These are phyloP conservation scores for Hydropotes inermis DNA, from an alignment of 2,113 vertebrate genomes.

Conservation along the genomic window DNA sequence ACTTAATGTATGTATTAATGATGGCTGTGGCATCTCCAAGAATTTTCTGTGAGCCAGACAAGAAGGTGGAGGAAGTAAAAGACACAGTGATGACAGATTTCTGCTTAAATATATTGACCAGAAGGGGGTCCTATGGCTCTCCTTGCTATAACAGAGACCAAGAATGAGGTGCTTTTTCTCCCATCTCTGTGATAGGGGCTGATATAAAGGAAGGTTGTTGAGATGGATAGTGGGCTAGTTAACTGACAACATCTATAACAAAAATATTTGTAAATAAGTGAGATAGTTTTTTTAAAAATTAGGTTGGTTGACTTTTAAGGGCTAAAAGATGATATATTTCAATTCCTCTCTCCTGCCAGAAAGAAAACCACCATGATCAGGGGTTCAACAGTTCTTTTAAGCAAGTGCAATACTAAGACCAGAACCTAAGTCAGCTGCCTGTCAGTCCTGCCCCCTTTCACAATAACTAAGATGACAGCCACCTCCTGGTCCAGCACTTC, in stretches of 20 bases:
- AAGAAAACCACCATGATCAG: neutral
- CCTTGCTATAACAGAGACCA: neutral
- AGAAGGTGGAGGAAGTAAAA: neutral
- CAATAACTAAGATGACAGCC: neutral
- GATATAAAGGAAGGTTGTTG: neutral
- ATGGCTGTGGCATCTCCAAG: neutral
- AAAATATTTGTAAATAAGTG: neutral
- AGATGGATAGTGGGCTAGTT: neutral
- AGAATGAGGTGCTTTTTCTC: neutral
- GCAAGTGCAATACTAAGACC: neutral
- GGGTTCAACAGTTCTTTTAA: neutral
- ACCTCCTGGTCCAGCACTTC: neutral
- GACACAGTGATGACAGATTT: neutral
- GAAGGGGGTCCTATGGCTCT: neutral
- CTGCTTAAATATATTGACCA: neutral
- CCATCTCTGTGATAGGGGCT: neutral
- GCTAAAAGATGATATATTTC: neutral
- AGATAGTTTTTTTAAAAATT: neutral
- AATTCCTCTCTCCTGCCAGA: neutral
- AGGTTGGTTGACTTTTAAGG: neutral
- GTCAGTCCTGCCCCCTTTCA: neutral
- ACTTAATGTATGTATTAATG: no score
- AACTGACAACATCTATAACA: neutral
- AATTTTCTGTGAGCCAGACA: neutral
- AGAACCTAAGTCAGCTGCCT: neutral